Evolutionary conservation across 2,888 invertebrate species (phyloP).

Genomic region (Drosophila barbarae): DNA sequence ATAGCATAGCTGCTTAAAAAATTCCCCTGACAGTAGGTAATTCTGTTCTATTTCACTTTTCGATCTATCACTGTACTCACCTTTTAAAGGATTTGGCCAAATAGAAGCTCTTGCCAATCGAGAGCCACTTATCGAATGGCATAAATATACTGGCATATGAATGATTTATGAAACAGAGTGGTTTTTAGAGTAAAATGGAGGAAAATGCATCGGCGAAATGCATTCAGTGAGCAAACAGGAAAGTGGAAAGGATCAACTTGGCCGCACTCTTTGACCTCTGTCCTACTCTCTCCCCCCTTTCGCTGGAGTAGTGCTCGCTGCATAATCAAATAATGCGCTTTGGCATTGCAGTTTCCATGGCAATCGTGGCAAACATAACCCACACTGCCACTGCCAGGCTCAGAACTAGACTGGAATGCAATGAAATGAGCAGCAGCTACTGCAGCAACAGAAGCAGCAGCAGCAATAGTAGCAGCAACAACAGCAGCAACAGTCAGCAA

Average conservation of each 20-base stretch:
- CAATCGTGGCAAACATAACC: conserved; percentile 34
- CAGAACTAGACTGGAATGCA: conserved; percentile 24
- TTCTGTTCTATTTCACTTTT: neutral
- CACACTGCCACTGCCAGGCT: conserved; percentile 16
- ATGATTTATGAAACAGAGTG: conserved; percentile 63
- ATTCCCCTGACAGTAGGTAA: neutral
- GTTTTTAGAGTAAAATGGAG: neutral
- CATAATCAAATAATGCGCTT: conserved; percentile 43
- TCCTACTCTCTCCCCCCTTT: neutral
- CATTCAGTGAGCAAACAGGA: conserved; percentile 29
- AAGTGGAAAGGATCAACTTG: conserved; percentile 26
- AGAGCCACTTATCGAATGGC: conserved; percentile 58
- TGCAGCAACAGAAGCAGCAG: neutral
- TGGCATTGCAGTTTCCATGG: conserved; percentile 34
- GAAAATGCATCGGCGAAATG: conserved; percentile 13
- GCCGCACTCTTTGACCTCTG: conserved; percentile 7
- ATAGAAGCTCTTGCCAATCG: conserved; percentile 1
- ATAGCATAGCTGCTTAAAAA: neutral
- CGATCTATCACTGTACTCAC: neutral
- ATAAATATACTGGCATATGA: conserved; percentile 59
- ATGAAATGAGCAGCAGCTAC: conserved; percentile 22
- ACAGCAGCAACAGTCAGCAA: conserved; percentile 13
- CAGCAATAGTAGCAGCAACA: neutral
- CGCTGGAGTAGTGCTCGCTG: conserved; percentile 11
- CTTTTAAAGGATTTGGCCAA: conserved; percentile 6